A percentile compares a stretch with the other conserved stretches of the same genome.
Conservation (phyloP, 92 coral and sea anemone species). For the Muricea muricata region DNA sequence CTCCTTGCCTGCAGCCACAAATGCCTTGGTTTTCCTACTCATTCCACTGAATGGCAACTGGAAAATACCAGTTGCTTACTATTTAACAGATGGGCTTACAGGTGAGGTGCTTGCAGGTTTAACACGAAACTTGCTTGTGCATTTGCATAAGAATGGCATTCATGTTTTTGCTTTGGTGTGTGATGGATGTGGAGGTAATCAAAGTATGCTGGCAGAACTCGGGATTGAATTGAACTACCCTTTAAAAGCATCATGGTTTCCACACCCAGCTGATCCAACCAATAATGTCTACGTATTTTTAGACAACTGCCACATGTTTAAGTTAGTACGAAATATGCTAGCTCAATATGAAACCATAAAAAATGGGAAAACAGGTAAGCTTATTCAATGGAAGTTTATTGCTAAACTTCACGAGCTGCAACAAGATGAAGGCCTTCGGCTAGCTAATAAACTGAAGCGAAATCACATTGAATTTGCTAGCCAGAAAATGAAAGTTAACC, state of each 20-base stretch:
- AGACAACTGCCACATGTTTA: too few species aligned
- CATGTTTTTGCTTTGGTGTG: too few species aligned
- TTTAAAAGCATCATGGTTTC: not conserved
- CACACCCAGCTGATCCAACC: slow-evolving; percentile 12
- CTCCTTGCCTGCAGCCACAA: slow-evolving; percentile 21
- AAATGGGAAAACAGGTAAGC: slow-evolving; percentile 1
- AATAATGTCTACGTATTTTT: too few species aligned
- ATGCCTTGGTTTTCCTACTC: slow-evolving; percentile 12
- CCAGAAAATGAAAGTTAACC: too few species aligned
- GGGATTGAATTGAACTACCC: not conserved
- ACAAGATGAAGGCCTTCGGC: too few species aligned
- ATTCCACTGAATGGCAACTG: not conserved
- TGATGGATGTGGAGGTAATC: too few species aligned
- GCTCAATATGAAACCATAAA: not conserved
- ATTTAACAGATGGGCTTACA: slow-evolving; percentile 15
- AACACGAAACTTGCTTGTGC: not conserved
- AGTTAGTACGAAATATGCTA: slow-evolving; percentile 27
- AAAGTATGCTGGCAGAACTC: slow-evolving; percentile 1
- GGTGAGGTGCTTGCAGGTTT: slow-evolving; percentile 4
- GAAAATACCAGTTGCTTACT: slow-evolving; percentile 24
- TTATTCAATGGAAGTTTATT: too few species aligned
- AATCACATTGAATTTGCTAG: too few species aligned
- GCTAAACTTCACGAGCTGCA: too few species aligned
- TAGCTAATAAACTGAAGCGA: too few species aligned
- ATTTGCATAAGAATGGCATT: not conserved